Evolutionary conservation across 2,113 vertebrate genomes (phyloP).

Genomic region (Origma solitaria): DNA sequence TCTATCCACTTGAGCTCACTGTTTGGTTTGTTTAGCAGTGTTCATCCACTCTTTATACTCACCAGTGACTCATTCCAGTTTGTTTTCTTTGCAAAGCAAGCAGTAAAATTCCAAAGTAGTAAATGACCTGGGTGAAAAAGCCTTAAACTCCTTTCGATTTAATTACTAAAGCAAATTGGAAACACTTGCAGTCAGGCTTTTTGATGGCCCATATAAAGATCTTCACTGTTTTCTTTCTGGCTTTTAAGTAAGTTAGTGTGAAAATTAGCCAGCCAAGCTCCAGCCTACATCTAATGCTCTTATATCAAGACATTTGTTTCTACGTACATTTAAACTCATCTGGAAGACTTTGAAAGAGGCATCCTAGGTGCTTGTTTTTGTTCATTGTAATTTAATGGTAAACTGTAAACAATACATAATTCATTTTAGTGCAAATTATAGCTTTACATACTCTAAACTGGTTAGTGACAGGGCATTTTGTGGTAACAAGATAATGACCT

Average conservation of each 20-base stretch:
- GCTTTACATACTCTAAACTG: constrained; percentile 10
- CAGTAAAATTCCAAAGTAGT: constrained; percentile 79
- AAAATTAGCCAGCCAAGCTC: constrained; percentile 31
- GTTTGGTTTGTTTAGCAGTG: constrained; percentile 65
- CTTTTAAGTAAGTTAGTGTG: constrained; percentile 69
- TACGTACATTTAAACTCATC: neutral
- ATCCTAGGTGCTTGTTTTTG: neutral
- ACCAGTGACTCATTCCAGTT: constrained; percentile 57
- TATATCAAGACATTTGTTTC: neutral
- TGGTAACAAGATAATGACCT: constrained; percentile 54
- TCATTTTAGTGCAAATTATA: constrained; percentile 54
- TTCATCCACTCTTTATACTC: constrained; percentile 54
- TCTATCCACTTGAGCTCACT: constrained; percentile 66
- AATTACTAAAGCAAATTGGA: constrained; percentile 94
- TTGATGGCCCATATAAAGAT: constrained; percentile 78
- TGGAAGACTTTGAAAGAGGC: neutral
- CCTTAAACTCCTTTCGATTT: constrained; percentile 85
- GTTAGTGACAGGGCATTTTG: constrained; percentile 44
- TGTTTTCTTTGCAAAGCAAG: constrained; percentile 77
- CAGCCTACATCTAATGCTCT: neutral
- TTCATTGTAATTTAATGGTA: constrained; percentile 33
- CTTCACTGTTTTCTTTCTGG: constrained; percentile 69
- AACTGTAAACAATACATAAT: constrained; percentile 50
- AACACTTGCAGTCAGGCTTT: constrained; percentile 83
- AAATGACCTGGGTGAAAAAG: constrained; percentile 86